Base-by-base conservation (phyloP, 2,797 vertebrate genomes). In the Aphelocoma californica region DNA sequence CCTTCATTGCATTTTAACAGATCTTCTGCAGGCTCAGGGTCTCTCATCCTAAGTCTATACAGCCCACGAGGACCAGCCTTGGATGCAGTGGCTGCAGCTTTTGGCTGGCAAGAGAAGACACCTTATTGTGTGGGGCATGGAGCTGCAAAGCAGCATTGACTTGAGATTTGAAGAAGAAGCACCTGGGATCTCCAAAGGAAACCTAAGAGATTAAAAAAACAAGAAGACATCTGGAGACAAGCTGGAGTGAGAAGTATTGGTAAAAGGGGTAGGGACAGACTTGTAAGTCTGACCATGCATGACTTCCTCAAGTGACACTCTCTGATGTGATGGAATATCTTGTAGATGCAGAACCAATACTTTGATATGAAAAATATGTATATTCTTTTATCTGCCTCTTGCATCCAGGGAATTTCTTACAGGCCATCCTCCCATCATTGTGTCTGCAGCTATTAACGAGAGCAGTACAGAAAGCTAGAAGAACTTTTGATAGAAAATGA, bases 241-340 rank as follows among this genome's bases (percentile, higher is more conserved):
- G 14, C 18, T 86, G 54, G 9, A 61, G 7, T 2, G 4, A 60
- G n/a, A 70, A n/a, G 21, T 72, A 48, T 0, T 23, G 17, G 14
- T 36, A 48, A 64, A 84, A 38, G 15, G 3, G 23, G 4, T 7
- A 0, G 0, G 42, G 44, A 38, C 0, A 2, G 26, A 11, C 18
- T 32, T 62, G 29, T 20, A 84, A 40, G 6, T 67, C 29, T 67
- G 29, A 53, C 8, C 54, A 57, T 11, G 3, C 12, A 23, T 3
- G 3, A 34, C 19, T 38, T 81, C 31, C 50, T 56, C 29, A 47
- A 45, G 24, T 42, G 18, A 14, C 2, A 32, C 4, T 65, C 7
- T 38, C 14, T 87, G 40, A 70, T 0, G 0, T 6, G 29, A 15
- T 6, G 14, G 21, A 2, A 5, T 48, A 34, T 36, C 20, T 75